Percentiles rank a stretch among this genome's conserved stretches.
phyloP scores from a whole-genome alignment of 2,113 vertebrate genomes.

The Patagioenas fasciata region DNA sequence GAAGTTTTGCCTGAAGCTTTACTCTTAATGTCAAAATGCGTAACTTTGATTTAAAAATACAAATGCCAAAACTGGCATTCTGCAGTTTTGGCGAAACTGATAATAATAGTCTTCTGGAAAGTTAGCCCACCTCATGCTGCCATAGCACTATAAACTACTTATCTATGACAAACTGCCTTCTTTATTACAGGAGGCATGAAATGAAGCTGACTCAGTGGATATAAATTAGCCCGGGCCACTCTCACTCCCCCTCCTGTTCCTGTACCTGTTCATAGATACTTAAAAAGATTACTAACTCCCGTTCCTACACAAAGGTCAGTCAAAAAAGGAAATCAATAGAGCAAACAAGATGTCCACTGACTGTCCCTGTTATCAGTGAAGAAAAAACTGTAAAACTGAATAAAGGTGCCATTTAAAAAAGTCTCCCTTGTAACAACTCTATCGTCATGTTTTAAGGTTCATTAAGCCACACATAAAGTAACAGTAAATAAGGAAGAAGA shows the following conservation, averaged over 20 bases:
- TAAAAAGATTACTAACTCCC: conserved; percentile 43
- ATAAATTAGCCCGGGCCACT: conserved; percentile 17
- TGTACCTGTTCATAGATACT: conserved; percentile 47
- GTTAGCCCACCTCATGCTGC: not conserved
- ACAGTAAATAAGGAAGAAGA: conserved; percentile 60
- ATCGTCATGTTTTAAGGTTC: conserved; percentile 14
- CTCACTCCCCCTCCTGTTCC: conserved; percentile 27
- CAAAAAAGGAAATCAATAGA: conserved; percentile 64
- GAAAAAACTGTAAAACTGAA: conserved; percentile 12
- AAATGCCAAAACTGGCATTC: not conserved
- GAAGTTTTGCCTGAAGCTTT: conserved; percentile 36
- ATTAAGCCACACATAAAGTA: conserved; percentile 35
- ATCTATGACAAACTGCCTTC: conserved; percentile 16
- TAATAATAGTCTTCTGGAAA: not conserved
- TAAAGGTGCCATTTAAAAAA: conserved; percentile 26
- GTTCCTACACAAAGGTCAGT: conserved; percentile 52
- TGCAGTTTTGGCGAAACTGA: not conserved
- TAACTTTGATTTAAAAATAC: conserved; percentile 30
- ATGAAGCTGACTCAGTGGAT: conserved; percentile 39
- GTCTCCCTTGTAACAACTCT: conserved; percentile 28
- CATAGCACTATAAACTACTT: not conserved
- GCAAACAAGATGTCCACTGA: conserved; percentile 62
- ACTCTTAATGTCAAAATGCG: conserved; percentile 1
- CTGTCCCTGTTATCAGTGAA: not conserved
- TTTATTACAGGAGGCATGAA: conserved; percentile 28